Evolutionary conservation across 92 coral and sea anemone genomes (phyloP), one percentile per base, ranked within the genome.

Genomic region (Phymanthus crucifer): DNA sequence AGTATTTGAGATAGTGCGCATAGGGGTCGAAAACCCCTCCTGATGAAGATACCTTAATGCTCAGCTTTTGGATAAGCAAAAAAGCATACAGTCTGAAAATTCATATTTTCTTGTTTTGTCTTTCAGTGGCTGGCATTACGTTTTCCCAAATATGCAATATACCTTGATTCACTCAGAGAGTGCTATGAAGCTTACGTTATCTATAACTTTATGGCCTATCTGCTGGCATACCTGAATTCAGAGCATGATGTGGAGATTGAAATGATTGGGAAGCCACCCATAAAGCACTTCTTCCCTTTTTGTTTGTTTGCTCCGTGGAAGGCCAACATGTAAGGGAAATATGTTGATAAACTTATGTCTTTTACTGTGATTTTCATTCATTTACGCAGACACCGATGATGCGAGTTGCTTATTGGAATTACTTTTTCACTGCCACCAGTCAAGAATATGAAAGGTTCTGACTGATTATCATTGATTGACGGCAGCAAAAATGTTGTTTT

Each of bases 111-210:
- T 29, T 4, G 14, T 69, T 73, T 85, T 85, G 10, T 40, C 17
- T 75, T 86, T 40, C 76, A 93, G 98, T 93, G 98, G 98, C 84
- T 93, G 70, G 98, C 95, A 35, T 90, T 93, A 13, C 92, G 93
- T 72, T 93, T 93, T 87, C 98, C 98, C 47, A 84, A 86, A 86
- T 93, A 91, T 70, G 93, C 98, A 26, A 93, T 93, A 16, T 93
- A 93, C 77, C 77, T 93, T 84, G 96, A 93, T 84, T 91, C 96
- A 27, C 46, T 93, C 47, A 89, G 98, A 75, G 98, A 93, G 76
- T 93, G 98, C 83, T 93, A 93, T 40, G 98, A 93, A 73, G 98
- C 98, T 45, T 93, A 86, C 56, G 95, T 89, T 32, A 93, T 93
- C 27, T 91, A 91, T 79, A 91, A 92, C 58, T 93, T 93, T 77